These are phyloP conservation scores for Drosophila guanche DNA, from an alignment of 1,140 invertebrate species.

Conservation along the genomic window DNA sequence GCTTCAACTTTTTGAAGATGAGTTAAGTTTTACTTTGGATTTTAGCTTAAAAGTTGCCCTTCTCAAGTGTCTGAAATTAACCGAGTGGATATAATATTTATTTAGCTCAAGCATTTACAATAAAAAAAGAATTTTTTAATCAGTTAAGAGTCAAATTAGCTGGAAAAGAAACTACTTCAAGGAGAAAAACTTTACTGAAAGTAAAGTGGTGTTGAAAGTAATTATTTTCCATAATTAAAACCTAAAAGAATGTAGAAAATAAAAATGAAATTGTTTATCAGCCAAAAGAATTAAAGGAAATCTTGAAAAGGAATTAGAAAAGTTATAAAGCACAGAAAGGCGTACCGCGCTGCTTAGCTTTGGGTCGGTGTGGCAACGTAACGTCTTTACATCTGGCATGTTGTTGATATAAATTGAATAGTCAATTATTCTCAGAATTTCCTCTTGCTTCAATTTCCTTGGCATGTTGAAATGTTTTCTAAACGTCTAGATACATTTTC, in stretches of 20 bases:
- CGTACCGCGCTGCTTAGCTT: no score
- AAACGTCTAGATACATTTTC: no score
- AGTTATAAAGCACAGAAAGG: no score
- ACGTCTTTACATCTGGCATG: no score
- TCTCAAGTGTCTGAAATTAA: conserved; percentile 16
- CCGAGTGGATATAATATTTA: conserved; percentile 13
- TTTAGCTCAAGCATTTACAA: conserved; percentile 16
- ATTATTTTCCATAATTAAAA: neutral
- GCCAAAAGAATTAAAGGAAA: no score
- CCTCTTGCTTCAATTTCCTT: neutral
- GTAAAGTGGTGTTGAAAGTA: no score
- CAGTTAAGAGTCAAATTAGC: conserved; percentile 4
- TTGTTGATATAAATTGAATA: no score
- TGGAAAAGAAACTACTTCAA: neutral
- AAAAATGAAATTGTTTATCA: no score
- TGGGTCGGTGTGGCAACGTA: no score
- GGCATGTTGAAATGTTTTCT: neutral
- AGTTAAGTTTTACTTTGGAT: conserved; percentile 35
- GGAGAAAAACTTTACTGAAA: neutral
- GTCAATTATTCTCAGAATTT: no score
- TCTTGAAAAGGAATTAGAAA: no score
- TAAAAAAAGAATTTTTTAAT: conserved; percentile 7
- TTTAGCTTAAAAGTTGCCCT: conserved; percentile 17
- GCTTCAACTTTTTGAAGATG: conserved; percentile 33
- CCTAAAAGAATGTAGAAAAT: neutral